Base-by-base conservation (phyloP, 2,113 vertebrate species). In the Scolopax mira region DNA sequence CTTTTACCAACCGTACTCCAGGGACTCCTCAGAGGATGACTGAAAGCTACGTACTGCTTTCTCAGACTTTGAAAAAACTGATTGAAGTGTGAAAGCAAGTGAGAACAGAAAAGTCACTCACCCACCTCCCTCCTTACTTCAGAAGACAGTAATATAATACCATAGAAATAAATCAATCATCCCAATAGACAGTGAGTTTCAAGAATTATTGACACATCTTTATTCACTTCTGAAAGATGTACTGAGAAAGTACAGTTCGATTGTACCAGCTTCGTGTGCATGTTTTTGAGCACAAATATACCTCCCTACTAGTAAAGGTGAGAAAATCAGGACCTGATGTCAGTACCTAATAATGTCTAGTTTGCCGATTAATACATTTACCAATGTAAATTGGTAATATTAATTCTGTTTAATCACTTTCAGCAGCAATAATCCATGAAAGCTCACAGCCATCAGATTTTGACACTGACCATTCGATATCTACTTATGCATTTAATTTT, bases 171-270 rank as follows among this genome's bases (percentile, higher is more conserved):
- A 74, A 61, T 18, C 28, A 69, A 62, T 42, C 16, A 61, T 54
- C 51, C 13, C 10, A 71, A 28, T 6, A 74, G 31, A 31, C 12
- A 65, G 22, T 7, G 12, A 72, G 18, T n/a, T 84, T 89, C 48
- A 64, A 71, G 66, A 78, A 78, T 35, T 78, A 54, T 52, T 2
- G 5, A 52, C 39, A 67, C 7, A 58, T 39, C 14, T 91, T 61
- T 28, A 70, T n/a, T 81, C 14, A 39, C 33, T 69, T 18, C 25
- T 66, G 49, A 51, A 87, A 86, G 69, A 44, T 11, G 28, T 2
- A 4, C 5, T 0, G 0, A 55, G 19, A 78, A 90, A 74, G 10
- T 11, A 44, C 25, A 46, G 25, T 7, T 79, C 27, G 4, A 57
- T 37, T 75, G 4, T 18, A 65, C 23, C 24, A 81, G 17, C 5